Percentiles rank a stretch among this genome's conserved stretches.
Evolutionary conservation across 1,140 invertebrate species (phyloP).

Genomic region (Bombus ignitus): DNA sequence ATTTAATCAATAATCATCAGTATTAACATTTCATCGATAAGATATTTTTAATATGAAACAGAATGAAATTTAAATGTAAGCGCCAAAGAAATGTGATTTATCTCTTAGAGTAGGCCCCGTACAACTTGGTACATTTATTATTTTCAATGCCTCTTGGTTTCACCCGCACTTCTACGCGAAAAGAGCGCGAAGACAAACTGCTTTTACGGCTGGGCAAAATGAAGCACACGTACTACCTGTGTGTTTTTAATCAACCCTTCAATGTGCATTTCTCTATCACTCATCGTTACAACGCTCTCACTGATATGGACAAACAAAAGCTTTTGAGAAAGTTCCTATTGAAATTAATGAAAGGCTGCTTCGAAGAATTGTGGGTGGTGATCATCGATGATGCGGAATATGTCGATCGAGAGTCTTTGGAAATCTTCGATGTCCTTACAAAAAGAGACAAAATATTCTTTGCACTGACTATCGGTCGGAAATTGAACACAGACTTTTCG

Average conservation of each 20-base stretch:
- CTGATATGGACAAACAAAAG: constrained; percentile 71
- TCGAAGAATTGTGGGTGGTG: constrained; percentile 82
- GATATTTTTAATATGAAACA: neutral
- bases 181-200: constrained; percentile 80
- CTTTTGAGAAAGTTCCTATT: constrained; percentile 76
- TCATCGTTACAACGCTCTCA: constrained; percentile 68
- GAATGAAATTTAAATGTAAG: too few relatives aligned
- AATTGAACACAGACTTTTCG: constrained; percentile 59
- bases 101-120: constrained; percentile 74
- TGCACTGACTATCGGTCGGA: constrained; percentile 72
- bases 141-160: constrained; percentile 80
- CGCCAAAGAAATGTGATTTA: neutral
- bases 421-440: constrained; percentile 78
- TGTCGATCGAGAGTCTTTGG: constrained; percentile 83
- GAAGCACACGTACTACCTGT: constrained; percentile 77
- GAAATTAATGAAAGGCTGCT: constrained; percentile 70
- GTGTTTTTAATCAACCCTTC: constrained; percentile 83
- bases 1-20: neutral
- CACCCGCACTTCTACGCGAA: constrained; percentile 65
- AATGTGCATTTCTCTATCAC: constrained; percentile 82
- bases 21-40: neutral
- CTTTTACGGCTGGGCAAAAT: constrained; percentile 70
- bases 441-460: constrained; percentile 72
- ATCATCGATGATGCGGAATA: constrained; percentile 83
- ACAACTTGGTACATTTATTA: constrained; percentile 78